These are phyloP conservation scores for Ormyrus labotus DNA, from an alignment of 2,888 invertebrate genomes.

Conservation along the genomic window DNA sequence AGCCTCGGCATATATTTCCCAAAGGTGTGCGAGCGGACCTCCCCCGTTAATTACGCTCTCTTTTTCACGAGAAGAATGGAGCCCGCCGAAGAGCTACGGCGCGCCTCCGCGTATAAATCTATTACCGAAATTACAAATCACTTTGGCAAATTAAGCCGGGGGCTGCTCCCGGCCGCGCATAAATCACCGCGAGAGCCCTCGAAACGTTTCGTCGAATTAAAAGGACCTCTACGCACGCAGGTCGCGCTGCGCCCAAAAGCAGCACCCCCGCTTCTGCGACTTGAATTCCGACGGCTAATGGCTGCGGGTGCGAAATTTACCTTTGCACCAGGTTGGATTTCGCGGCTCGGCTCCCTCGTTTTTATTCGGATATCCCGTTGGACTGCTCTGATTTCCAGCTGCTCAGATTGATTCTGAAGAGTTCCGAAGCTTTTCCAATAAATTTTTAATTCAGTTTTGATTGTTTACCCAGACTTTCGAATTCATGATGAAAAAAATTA, in stretches of 20 bases:
- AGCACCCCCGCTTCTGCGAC: neutral
- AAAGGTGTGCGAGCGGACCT: neutral
- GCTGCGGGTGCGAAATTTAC: conserved; percentile 25
- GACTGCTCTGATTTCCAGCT: no score
- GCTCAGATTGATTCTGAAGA: no score
- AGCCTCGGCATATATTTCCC: neutral
- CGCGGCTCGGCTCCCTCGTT: no score
- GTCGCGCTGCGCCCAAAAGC: neutral
- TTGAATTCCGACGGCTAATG: neutral
- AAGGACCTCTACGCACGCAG: conserved; percentile 36
- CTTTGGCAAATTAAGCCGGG: conserved; percentile 51
- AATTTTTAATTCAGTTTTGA: no score
- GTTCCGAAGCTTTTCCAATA: no score
- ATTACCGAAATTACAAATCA: conserved; percentile 52
- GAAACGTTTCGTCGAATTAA: conserved; percentile 46
- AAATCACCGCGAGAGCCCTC: conserved; percentile 29
- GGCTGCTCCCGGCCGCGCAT: conserved; percentile 8
- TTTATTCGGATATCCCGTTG: no score
- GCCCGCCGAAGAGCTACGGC: conserved; percentile 1
- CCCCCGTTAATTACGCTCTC: conserved; percentile 25
- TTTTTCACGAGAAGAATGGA: neutral
- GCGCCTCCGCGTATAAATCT: conserved; percentile 29
- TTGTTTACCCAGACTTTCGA: no score
- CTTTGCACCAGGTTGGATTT: neutral
- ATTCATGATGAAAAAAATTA: no score